Evolutionary conservation across 1,140 invertebrate species (phyloP), one percentile per base, ranked within the genome.

Genomic region (Meteorus sp.): DNA sequence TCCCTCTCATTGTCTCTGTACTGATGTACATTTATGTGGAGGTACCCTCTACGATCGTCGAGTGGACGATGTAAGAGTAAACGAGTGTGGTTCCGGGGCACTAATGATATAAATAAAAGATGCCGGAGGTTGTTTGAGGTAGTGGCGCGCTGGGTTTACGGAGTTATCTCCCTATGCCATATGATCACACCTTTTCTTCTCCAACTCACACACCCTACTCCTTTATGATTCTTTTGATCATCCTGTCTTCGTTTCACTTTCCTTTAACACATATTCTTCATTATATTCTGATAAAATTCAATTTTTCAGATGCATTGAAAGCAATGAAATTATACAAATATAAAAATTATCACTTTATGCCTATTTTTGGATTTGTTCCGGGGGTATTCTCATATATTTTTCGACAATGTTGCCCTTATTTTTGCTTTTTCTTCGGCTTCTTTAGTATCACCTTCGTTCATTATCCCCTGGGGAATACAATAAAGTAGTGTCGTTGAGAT

Each of bases 91-190:
- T 35, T 52, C 33, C 33, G 31, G 33, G 11, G 8, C 48, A 33
- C 56, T 59, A 59, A 52, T 59, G 48, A 59, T 52, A 52, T 59
- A 59, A 59, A 59, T 59, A 59, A 57, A 57, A 57, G 55, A 59
- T 59, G 47, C 47, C 39, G 37, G 22, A 43, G 48, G 39, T 52
- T 59, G 56, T 51, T 59, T 59, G 55, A 45, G n/a, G 45, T 50
- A 57, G 50, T 57, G 39, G 25, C 22, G 19, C 33, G 29, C 31
- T 44, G 19, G 22, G 43, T 37, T 29, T 9, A 37, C 33, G 35
- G 37, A 47, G 45, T 48, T 39, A 23, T 13, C n/a, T n/a, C n/a
- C n/a, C n/a, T n/a, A n/a, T n/a, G n/a, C n/a, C n/a, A n/a, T n/a
- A n/a, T n/a, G n/a, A n/a, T n/a, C n/a, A n/a, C n/a, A n/a, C n/a